These are phyloP conservation scores for Rosalia funebris DNA, from an alignment of 2,888 invertebrate genomes.

Conservation along the genomic window DNA sequence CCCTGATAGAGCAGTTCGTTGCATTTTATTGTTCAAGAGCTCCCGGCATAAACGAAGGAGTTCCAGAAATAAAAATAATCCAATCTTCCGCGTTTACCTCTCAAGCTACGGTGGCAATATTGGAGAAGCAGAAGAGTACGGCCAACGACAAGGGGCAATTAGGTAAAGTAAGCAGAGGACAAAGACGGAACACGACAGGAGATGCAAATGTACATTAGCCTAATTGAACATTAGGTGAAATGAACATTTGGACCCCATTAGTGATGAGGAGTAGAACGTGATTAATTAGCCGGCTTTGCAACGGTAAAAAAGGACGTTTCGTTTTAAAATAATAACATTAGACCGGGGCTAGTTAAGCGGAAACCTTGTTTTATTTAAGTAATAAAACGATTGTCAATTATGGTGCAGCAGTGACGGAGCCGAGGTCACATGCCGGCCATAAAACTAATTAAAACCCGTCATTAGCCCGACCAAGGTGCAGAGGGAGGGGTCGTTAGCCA, in stretches of 20 bases:
- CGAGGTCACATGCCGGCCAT: slow-evolving; percentile 21
- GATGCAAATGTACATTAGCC: slow-evolving; percentile 66
- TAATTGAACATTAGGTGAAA: slow-evolving; percentile 67
- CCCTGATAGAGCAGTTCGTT: no score
- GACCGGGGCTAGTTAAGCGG: slow-evolving; percentile 24
- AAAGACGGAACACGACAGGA: slow-evolving; percentile 56
- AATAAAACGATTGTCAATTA: slow-evolving; percentile 31
- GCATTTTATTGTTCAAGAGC: no score
- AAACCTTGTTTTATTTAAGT: slow-evolving; percentile 23
- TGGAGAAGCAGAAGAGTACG: slow-evolving; percentile 37
- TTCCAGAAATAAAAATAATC: not conserved
- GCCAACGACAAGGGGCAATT: slow-evolving; percentile 59
- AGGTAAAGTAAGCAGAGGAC: slow-evolving; percentile 61
- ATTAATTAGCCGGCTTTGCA: slow-evolving; percentile 61
- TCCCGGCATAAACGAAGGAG: no score
- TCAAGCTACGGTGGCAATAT: slow-evolving; percentile 21
- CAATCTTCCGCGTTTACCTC: not conserved
- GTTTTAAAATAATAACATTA: slow-evolving; percentile 54
- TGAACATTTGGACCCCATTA: slow-evolving; percentile 65
- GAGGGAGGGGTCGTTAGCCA: not conserved
- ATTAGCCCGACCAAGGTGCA: slow-evolving; percentile 11
- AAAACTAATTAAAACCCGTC: slow-evolving; percentile 27
- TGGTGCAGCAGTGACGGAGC: slow-evolving; percentile 17
- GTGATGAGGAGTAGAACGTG: slow-evolving; percentile 61
- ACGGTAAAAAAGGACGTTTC: slow-evolving; percentile 52